phyloP scores from a whole-genome alignment of 2,797 vertebrate species.

The Sebastes kiyomatsui region DNA sequence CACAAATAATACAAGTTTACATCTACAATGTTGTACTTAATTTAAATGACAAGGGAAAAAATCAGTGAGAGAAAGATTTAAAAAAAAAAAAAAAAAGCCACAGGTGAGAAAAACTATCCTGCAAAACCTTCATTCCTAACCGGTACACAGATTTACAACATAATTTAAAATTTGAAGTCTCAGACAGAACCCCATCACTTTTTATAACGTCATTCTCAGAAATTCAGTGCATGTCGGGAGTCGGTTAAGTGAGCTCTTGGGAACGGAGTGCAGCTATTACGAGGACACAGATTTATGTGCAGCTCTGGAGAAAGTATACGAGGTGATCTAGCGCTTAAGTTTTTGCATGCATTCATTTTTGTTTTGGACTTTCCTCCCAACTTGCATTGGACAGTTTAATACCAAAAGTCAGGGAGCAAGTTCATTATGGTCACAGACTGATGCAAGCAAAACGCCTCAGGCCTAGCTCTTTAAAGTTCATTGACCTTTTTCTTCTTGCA shows the following conservation, averaged over 20 bases:
- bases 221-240: neutral
- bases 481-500: slow-evolving; percentile 26
- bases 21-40: slow-evolving; percentile 56
- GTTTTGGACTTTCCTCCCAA: slow-evolving; percentile 2
- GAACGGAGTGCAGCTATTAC: neutral
- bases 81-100: neutral
- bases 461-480: slow-evolving; percentile 29
- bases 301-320: slow-evolving; percentile 1
- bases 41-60: slow-evolving; percentile 35
- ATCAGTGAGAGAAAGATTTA: neutral
- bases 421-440: slow-evolving; percentile 7
- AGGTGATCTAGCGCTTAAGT: neutral
- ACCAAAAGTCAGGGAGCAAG: neutral
- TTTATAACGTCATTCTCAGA: slow-evolving; percentile 24
- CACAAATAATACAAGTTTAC: slow-evolving; percentile 72
- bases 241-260: neutral
- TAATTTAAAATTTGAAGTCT: slow-evolving; percentile 3
- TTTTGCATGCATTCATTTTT: neutral
- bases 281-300: neutral
- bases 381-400: slow-evolving; percentile 16
- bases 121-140: slow-evolving; percentile 25
- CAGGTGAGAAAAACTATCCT: slow-evolving; percentile 5
- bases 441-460: slow-evolving; percentile 24
- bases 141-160: slow-evolving; percentile 17
- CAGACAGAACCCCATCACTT: slow-evolving; percentile 5